Percentiles rank a stretch among this genome's conserved stretches.
Evolutionary conservation across 92 coral and sea anemone species (phyloP).

Genomic region (Meandrina meandrites): DNA sequence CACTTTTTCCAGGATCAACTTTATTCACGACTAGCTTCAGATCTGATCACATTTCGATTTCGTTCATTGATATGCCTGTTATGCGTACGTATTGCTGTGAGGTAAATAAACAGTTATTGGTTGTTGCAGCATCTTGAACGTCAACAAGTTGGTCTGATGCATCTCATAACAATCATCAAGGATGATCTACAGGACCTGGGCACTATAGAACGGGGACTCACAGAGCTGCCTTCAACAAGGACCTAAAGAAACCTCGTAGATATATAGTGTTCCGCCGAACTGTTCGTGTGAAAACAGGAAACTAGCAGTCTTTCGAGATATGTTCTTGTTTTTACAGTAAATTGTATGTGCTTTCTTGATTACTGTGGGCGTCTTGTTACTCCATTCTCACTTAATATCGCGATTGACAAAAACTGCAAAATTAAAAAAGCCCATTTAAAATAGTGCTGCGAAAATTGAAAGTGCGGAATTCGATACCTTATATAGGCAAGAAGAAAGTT

Average conservation of each 20-base stretch:
- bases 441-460: too few species aligned
- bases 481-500: too few species aligned
- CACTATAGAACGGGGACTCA: conserved; percentile 93
- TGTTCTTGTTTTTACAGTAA: not conserved
- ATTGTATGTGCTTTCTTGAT: not conserved
- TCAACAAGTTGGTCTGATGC: conserved; percentile 96
- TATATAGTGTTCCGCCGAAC: not conserved
- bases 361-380: not conserved
- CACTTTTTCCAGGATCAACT: too few species aligned
- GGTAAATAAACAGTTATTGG: not conserved
- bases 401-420: not conserved
- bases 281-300: not conserved
- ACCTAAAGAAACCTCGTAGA: not conserved
- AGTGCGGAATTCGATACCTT: too few species aligned
- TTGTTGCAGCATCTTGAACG: conserved; percentile 84
- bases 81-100: not conserved
- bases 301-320: not conserved
- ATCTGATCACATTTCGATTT: too few species aligned
- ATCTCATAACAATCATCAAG: conserved; percentile 87
- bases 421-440: not conserved
- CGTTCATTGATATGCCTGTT: not conserved
- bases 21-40: not conserved
- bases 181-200: conserved; percentile 92
- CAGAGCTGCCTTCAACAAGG: conserved; percentile 51
- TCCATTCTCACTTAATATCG: not conserved